Percentiles rank a stretch among this genome's conserved stretches.
phyloP scores from a whole-genome alignment of 30 jellyfish, hydroid and myxozoan genomes.

The Catostylus mosaicus region DNA sequence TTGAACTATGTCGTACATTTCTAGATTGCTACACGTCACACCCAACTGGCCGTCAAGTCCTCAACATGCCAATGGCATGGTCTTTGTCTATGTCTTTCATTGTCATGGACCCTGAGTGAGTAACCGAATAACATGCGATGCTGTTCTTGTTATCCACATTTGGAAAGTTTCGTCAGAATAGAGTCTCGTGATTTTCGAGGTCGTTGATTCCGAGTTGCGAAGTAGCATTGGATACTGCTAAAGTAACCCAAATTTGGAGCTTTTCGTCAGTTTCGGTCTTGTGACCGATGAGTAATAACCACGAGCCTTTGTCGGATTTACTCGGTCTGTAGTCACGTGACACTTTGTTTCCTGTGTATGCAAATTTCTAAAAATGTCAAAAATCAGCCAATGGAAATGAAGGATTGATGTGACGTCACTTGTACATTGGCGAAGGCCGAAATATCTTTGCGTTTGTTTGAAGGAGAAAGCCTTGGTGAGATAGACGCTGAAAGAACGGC shows the following conservation, averaged over 20 bases:
- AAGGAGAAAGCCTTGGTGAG: conserved; percentile 3
- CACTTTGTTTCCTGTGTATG: conserved; percentile 50
- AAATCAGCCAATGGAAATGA: conserved; percentile 25
- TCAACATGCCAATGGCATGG: no score
- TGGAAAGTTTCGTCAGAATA: no score
- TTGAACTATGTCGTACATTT: no score
- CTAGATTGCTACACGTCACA: no score
- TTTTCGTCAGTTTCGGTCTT: conserved; percentile 2
- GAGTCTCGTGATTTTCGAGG: no score
- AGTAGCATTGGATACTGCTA: no score
- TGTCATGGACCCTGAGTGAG: no score
- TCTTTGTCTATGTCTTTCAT: no score
- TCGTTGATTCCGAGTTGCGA: no score
- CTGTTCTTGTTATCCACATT: no score
- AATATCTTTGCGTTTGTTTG: not conserved
- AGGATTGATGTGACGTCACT: conserved; percentile 36
- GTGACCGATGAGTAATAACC: conserved; percentile 43
- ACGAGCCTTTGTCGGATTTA: not conserved
- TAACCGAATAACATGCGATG: no score
- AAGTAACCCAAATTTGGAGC: conserved; percentile 2
- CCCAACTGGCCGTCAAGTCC: no score
- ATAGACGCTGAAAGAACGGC: not conserved
- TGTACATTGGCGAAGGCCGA: conserved; percentile 9
- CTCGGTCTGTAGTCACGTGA: conserved; percentile 27
- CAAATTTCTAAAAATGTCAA: conserved; percentile 45